phyloP scores from a whole-genome alignment of 2,113 vertebrate genomes.

The Myrmecobius fasciatus region DNA sequence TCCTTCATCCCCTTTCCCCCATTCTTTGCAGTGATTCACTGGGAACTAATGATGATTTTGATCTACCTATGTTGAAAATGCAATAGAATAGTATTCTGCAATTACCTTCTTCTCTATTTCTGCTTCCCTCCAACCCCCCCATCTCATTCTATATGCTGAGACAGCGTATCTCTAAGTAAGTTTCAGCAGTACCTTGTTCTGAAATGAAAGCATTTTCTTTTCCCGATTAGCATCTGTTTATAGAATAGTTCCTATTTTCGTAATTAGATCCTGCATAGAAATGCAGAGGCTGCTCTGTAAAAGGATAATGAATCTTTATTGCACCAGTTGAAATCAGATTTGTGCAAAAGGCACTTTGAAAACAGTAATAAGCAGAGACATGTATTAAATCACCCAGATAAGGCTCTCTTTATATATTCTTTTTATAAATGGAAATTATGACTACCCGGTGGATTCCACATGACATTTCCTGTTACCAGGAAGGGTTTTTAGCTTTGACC shows the following conservation, averaged over 20 bases:
- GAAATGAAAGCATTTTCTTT: constrained; percentile 77
- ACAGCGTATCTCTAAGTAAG: constrained; percentile 53
- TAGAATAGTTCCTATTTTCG: constrained; percentile 82
- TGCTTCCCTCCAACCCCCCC: constrained; percentile 2
- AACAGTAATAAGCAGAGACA: constrained; percentile 81
- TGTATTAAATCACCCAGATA: constrained; percentile 83
- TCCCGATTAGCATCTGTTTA: constrained; percentile 83
- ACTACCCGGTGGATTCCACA: constrained; percentile 80
- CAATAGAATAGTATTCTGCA: background rate
- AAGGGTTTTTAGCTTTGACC: constrained; percentile 83
- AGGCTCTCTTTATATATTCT: constrained; percentile 79
- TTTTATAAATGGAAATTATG: constrained; percentile 84
- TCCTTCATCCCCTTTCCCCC: background rate
- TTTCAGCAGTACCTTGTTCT: constrained; percentile 75
- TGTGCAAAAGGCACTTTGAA: constrained; percentile 86
- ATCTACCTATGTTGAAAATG: background rate
- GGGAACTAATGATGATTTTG: background rate
- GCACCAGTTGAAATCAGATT: constrained; percentile 85
- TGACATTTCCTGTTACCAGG: constrained; percentile 88
- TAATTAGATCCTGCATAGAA: constrained; percentile 84
- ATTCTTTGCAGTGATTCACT: background rate
- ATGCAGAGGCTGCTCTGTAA: constrained; percentile 81
- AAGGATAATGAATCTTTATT: constrained; percentile 87
- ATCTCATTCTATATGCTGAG: constrained; percentile 35
- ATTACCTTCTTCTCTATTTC: background rate